Percentiles rank a stretch among this genome's conserved stretches.
These are phyloP conservation scores for Phoenicopterus ruber DNA, from an alignment of 2,113 vertebrate genomes.

Conservation along the genomic window DNA sequence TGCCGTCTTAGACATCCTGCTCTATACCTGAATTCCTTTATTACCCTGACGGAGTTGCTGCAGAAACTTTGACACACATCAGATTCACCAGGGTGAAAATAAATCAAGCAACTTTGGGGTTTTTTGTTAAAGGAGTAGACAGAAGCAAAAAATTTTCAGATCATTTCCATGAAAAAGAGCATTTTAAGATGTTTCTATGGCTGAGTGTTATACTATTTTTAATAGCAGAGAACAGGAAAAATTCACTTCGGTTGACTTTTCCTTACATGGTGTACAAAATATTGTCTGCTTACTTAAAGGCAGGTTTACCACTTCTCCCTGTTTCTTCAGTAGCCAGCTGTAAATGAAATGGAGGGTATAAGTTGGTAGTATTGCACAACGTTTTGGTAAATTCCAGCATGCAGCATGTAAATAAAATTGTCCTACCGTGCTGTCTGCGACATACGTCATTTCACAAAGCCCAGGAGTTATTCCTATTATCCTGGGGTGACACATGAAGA, in stretches of 20 bases:
- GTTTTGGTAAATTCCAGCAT: neutral
- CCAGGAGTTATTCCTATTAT: neutral
- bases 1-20: neutral
- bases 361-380: neutral
- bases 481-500: neutral
- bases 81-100: neutral
- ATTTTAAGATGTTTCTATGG: neutral
- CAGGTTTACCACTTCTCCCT: neutral
- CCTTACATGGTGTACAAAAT: neutral
- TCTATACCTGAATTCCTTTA: neutral
- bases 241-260: neutral
- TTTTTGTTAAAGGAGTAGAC: neutral
- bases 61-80: neutral
- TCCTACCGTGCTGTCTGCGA: neutral
- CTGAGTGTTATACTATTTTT: neutral
- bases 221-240: neutral
- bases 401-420: neutral
- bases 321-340: neutral
- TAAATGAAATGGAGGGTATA: neutral
- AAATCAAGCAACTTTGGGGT: neutral
- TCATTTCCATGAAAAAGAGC: neutral
- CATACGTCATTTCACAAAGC: neutral
- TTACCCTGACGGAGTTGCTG: neutral
- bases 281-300: neutral
- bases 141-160: neutral